A percentile compares a stretch with the other conserved stretches of the same genome.
These are phyloP conservation scores for Biston betularia DNA, from an alignment of 2,888 invertebrate genomes.

Conservation along the genomic window DNA sequence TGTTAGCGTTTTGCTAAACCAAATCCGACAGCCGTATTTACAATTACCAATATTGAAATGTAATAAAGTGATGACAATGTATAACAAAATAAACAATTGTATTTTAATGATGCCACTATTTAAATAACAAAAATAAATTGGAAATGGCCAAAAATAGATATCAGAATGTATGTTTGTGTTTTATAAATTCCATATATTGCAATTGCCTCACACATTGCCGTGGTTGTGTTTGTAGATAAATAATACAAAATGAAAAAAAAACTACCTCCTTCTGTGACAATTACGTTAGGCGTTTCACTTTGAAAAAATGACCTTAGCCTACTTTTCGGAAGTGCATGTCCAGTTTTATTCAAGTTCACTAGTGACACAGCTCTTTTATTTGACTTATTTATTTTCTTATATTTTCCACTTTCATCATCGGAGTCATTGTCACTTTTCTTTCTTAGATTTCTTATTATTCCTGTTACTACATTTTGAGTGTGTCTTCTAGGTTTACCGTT, in stretches of 20 bases:
- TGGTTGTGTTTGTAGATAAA: slow-evolving; percentile 17
- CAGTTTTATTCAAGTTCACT: slow-evolving; percentile 71
- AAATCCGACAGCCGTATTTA: too few species aligned
- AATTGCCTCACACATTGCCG: slow-evolving; percentile 20
- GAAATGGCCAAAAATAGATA: background rate
- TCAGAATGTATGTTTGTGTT: background rate
- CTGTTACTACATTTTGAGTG: slow-evolving; percentile 70
- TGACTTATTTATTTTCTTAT: slow-evolving; percentile 79
- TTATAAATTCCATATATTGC: background rate
- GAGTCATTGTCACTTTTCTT: slow-evolving; percentile 72
- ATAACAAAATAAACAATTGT: slow-evolving; percentile 16
- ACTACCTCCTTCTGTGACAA: slow-evolving; percentile 84
- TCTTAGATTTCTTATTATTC: slow-evolving; percentile 71
- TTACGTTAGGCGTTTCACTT: slow-evolving; percentile 79
- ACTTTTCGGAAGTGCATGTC: slow-evolving; percentile 70
- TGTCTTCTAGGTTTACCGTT: slow-evolving; percentile 68
- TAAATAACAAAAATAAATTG: background rate
- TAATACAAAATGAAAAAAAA: slow-evolving; percentile 24
- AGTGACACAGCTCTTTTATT: slow-evolving; percentile 79
- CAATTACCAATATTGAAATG: slow-evolving; percentile 1
- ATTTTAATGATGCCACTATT: background rate
- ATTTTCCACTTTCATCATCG: slow-evolving; percentile 79
- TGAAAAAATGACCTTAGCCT: slow-evolving; percentile 78
- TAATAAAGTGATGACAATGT: slow-evolving; percentile 15
- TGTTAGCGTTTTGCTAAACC: too few species aligned